Evolutionary conservation across 1,140 invertebrate genomes (phyloP), one percentile per base, ranked within the genome.

Genomic region (Drosophila virilis): DNA sequence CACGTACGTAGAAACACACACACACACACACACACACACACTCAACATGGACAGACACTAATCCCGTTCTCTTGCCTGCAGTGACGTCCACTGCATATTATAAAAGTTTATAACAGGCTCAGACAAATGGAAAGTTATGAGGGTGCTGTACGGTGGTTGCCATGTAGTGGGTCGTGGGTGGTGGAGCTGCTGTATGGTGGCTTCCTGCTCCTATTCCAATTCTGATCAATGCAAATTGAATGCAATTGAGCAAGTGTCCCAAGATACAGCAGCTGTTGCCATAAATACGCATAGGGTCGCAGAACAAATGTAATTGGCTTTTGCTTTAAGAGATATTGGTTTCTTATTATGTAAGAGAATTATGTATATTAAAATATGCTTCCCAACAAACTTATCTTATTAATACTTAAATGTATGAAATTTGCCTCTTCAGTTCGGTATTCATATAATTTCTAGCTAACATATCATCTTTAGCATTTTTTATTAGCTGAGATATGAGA

Each of bases 221-320:
- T 46, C 32, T 81, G 82, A 86, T 75, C 78, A 81, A 85, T 85
- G 77, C 74, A 85, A 80, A 78, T 80, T 66, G 69, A 75, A 80
- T 78, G 81, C 78, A 78, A 85, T 70, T 77, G 80, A 15, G 32
- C 42, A 57, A 43, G 52, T 10, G 42, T 12, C 10, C 33, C 35
- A 28, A 46, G 52, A 6, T 42, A 38, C 43, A 45, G 28, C 74
- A 69, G 68, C 57, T 60, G 58, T 64, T 64, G 54, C 54, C 46
- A 52, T 45, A 43, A 54, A 58, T 48, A 37, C 61, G 28, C 46
- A 28, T 28, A 28, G 22, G 22, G 22, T 28, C 22, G 22, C 22
- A 51, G 59, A 15, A 70, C 69, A 75, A 80, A 80, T 80, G 77
- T 76, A 80, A 80, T 80, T 80, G 77, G 42, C 51, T 12, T 13